Evolutionary conservation across 2,888 invertebrate genomes (phyloP).

Genomic region (Stramonita haemastoma): DNA sequence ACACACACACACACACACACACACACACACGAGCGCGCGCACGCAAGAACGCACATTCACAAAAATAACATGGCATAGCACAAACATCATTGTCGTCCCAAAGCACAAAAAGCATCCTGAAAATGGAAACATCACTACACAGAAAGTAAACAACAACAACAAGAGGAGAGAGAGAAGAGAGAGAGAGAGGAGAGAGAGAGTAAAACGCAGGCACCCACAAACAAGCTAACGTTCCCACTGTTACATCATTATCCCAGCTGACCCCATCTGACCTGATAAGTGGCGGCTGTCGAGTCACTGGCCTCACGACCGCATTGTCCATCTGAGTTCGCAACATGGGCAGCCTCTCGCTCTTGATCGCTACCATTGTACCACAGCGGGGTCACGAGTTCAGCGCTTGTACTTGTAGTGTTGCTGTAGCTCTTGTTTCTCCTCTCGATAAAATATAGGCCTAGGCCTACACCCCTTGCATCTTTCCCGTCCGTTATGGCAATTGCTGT

Average conservation of each 20-base stretch:
- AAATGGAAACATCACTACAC: no score
- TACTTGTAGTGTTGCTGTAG: not conserved
- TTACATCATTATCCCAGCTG: no score
- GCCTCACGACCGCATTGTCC: not conserved
- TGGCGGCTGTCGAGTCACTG: not conserved
- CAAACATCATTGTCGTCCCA: no score
- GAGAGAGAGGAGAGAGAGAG: not conserved
- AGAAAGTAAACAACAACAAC: no score
- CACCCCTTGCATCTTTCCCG: not conserved
- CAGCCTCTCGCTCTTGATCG: not conserved
- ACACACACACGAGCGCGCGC: no score
- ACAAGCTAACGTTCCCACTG: not conserved
- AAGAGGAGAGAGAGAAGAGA: constrained; percentile 6
- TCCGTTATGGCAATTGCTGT: constrained; percentile 15
- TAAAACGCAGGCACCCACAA: not conserved
- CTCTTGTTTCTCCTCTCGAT: not conserved
- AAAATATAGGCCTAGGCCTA: no score
- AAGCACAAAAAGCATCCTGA: no score
- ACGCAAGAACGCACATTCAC: no score
- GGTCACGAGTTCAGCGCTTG: not conserved
- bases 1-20: no score
- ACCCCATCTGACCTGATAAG: constrained; percentile 9
- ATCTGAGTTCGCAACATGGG: not conserved
- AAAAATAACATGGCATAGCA: no score
- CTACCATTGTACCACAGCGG: not conserved